Percentiles rank a stretch among this genome's conserved stretches.
These are phyloP conservation scores for Drosophila hamatofila DNA, from an alignment of 2,888 invertebrate genomes.

Conservation along the genomic window DNA sequence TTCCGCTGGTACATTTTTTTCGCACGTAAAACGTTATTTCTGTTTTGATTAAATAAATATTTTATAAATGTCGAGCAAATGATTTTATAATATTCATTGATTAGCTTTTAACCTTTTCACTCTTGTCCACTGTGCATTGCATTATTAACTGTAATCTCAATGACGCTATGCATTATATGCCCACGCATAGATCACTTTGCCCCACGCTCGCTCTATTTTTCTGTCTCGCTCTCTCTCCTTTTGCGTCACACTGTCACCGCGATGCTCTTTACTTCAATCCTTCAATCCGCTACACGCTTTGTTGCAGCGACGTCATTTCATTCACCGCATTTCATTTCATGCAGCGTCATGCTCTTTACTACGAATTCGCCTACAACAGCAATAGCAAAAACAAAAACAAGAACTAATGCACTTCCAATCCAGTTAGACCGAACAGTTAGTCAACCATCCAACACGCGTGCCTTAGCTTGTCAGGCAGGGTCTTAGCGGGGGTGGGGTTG, in stretches of 20 bases:
- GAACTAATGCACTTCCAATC: slow-evolving; percentile 72
- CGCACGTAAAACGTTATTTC: too few relatives aligned
- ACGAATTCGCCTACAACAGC: slow-evolving; percentile 45
- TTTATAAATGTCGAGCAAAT: too few relatives aligned
- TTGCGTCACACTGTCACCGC: slow-evolving; percentile 13
- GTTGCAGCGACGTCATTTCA: slow-evolving; percentile 71
- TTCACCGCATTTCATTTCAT: slow-evolving; percentile 60
- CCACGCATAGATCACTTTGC: slow-evolving; percentile 19
- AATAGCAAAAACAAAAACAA: slow-evolving; percentile 25
- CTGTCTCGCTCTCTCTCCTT: neutral
- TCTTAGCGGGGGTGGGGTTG: neutral
- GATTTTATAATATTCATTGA: neutral
- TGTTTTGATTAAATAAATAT: too few relatives aligned
- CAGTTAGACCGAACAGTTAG: slow-evolving; percentile 61
- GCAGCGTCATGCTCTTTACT: slow-evolving; percentile 76
- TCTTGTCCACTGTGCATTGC: neutral
- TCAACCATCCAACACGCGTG: slow-evolving; percentile 70
- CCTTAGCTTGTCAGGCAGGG: slow-evolving; percentile 28
- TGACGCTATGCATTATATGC: slow-evolving; percentile 3
- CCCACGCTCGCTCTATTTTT: neutral
- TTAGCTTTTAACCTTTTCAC: neutral
- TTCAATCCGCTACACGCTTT: slow-evolving; percentile 4
- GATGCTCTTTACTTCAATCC: neutral
- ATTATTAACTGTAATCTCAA: neutral
- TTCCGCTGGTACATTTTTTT: too few relatives aligned